Base-by-base conservation (phyloP, 2,797 vertebrate genomes). In the Rhinichthys osculus region DNA sequence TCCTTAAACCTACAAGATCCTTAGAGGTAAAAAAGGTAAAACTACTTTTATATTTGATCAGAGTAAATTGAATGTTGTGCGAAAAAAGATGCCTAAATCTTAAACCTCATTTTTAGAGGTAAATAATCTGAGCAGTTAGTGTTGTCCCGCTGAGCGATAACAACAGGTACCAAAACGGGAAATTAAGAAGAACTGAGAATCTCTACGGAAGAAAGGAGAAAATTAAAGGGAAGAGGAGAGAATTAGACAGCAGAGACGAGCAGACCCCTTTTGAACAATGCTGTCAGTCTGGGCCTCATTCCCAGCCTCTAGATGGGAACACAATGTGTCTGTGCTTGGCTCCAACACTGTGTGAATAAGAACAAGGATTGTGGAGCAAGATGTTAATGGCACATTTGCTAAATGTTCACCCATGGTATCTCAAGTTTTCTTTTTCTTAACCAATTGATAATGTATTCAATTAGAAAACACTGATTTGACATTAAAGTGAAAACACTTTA, bases 381-480 rank as follows among this genome's bases (percentile, higher is more conserved):
- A 64, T 72, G 42, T 85, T 84, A 85, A 86, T 44, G 4, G 79
- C 76, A 73, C 87, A 87, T 87, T 87, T 84, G 82, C 82, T 86
- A 80, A 81, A 84, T 47, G 3, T 57, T 52, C 78, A 21, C 64
- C 35, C 72, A 40, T 69, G 82, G 72, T 76, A 23, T 78, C 57
- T 50, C 62, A 78, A 23, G 69, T 84, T 87, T 86, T 77, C 88
- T 91, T 91, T 91, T 90, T 90, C 84, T 69, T n/a, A 87, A 83
- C 90, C 92, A 92, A 93, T 30, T 73, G 90, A 94, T 93, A 93
- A 92, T 89, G 89, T 14, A 87, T 84, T 88, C 91, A 89, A 92
- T 88, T 89, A 84, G 91, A 94, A 87, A 81, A 40, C 88, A 90
- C 90, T 85, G 86, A 85, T 86, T 88, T 91, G 92, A 93, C 90